Percentiles rank a stretch among this genome's conserved stretches.
Conservation (phyloP, 2,113 vertebrate genomes). For the Baryphthengus martii region DNA sequence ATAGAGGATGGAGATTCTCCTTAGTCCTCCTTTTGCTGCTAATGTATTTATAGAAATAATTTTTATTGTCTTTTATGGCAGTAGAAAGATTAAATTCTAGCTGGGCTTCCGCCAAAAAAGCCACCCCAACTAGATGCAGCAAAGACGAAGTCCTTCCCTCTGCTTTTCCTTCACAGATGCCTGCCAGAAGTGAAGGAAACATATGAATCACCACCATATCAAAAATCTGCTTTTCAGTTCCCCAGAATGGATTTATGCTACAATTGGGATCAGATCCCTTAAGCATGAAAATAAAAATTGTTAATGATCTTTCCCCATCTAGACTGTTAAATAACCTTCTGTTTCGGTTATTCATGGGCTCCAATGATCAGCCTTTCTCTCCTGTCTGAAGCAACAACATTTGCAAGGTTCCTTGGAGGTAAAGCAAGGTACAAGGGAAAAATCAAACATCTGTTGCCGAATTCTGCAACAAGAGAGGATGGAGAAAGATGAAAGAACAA, state of each 20-base stretch:
- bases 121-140: not conserved
- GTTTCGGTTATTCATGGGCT: not conserved
- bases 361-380: not conserved
- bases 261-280: not conserved
- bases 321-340: not conserved
- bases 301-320: not conserved
- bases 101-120: not conserved
- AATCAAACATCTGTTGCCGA: conserved; percentile 26
- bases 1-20: not conserved
- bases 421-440: not conserved
- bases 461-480: not conserved
- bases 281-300: not conserved
- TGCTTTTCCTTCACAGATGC: not conserved
- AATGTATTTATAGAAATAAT: not conserved
- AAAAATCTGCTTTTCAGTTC: not conserved
- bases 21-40: not conserved
- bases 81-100: not conserved
- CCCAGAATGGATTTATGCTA: not conserved
- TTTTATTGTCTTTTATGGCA: not conserved
- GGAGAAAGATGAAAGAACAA: conserved; percentile 27
- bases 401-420: conserved; percentile 9
- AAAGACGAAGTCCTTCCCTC: not conserved
- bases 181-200: not conserved
- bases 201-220: not conserved
- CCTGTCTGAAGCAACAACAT: not conserved